A percentile compares a stretch with the other conserved stretches of the same genome.
phyloP scores from a whole-genome alignment of 2,113 vertebrate species.

The Brachypteracias leptosomus region DNA sequence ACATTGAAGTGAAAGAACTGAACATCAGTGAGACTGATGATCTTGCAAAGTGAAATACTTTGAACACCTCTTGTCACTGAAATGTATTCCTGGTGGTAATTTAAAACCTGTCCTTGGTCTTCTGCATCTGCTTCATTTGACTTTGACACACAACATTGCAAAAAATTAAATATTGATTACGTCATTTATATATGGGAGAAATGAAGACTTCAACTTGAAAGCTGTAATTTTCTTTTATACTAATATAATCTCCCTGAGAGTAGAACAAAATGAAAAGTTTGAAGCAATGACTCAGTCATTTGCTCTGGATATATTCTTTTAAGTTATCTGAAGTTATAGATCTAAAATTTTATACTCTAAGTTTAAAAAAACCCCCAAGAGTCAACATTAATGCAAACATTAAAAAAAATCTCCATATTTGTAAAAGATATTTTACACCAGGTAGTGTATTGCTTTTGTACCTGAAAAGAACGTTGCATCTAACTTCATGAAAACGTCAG shows the following conservation, averaged over 20 bases:
- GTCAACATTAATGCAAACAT: not conserved
- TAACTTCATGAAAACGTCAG: not conserved
- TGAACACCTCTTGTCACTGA: not conserved
- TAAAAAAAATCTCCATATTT: not conserved
- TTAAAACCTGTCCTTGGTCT: not conserved
- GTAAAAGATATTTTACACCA: not conserved
- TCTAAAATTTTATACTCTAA: not conserved
- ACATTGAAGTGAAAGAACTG: not conserved
- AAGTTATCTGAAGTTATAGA: not conserved
- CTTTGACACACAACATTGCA: not conserved
- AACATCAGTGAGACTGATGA: not conserved
- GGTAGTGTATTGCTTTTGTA: not conserved
- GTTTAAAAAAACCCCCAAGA: not conserved
- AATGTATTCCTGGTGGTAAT: not conserved
- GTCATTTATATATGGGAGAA: not conserved
- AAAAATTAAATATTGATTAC: conserved; percentile 13
- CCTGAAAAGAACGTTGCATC: not conserved
- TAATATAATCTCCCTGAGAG: not conserved
- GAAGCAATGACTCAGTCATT: not conserved
- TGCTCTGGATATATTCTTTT: not conserved
- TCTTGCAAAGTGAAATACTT: not conserved
- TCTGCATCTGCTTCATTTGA: not conserved
- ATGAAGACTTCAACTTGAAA: conserved; percentile 19
- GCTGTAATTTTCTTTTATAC: conserved; percentile 8
- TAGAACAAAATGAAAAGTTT: not conserved